phyloP scores from a whole-genome alignment of 2,888 invertebrate genomes.

The Ophion ellenae region DNA sequence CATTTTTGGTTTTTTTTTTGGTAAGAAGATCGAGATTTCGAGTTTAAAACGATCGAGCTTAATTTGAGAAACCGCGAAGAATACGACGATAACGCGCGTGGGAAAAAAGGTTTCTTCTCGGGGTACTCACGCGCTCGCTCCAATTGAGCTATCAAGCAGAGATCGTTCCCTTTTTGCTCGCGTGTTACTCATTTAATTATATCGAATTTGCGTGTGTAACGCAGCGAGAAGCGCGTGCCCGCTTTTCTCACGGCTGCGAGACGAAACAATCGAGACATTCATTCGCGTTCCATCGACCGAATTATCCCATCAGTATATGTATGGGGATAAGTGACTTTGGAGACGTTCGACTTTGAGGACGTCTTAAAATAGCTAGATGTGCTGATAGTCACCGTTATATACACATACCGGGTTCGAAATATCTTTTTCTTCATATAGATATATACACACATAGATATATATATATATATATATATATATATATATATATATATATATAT shows the following conservation, averaged over 20 bases:
- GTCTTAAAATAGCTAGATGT: no score
- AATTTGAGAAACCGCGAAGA: not conserved
- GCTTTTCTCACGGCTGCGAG: conserved; percentile 76
- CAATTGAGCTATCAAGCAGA: conserved; percentile 37
- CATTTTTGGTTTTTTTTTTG: not conserved
- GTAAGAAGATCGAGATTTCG: not conserved
- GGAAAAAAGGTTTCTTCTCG: conserved; percentile 24
- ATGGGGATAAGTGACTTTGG: no score
- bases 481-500: no score
- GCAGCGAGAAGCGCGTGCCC: conserved; percentile 75
- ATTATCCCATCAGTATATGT: conserved; percentile 25
- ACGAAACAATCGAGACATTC: conserved; percentile 80
- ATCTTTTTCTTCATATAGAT: no score
- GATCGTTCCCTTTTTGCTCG: conserved; percentile 26
- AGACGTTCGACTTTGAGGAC: no score
- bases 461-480: no score
- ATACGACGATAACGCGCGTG: conserved; percentile 24
- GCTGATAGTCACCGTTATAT: no score
- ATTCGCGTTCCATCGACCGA: conserved; percentile 72
- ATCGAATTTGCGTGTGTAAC: conserved; percentile 73
- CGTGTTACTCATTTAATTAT: conserved; percentile 75
- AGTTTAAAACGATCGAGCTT: not conserved
- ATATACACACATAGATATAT: no score
- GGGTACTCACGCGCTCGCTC: not conserved
- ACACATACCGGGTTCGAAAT: no score